phyloP scores from a whole-genome alignment of 2,797 vertebrate genomes.

The Pelodytes ibericus region DNA sequence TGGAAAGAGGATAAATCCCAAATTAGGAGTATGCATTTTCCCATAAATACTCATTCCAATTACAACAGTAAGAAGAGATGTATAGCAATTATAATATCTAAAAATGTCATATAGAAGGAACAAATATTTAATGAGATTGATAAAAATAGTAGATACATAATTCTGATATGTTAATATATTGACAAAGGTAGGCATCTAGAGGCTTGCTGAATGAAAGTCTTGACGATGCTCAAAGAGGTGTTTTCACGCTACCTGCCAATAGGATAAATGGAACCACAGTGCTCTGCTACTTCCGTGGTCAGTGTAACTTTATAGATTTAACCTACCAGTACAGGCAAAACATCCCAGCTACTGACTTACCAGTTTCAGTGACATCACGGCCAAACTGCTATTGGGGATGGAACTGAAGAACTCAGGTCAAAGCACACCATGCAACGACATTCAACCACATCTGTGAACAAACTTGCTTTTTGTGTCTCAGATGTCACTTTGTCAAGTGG shows the following conservation, averaged over 20 bases:
- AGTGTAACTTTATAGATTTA: constrained; percentile 88
- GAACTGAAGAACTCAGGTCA: constrained; percentile 96
- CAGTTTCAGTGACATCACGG: constrained; percentile 86
- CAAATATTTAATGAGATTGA: too few relatives aligned
- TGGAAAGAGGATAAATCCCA: too few relatives aligned
- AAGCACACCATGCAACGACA: constrained; percentile 94
- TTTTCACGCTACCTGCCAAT: constrained; percentile 82
- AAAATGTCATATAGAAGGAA: too few relatives aligned
- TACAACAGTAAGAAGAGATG: too few relatives aligned
- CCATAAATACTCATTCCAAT: too few relatives aligned
- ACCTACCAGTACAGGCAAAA: constrained; percentile 93
- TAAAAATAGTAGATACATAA: too few relatives aligned
- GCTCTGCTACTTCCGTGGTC: constrained; percentile 90
- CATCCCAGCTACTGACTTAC: constrained; percentile 86
- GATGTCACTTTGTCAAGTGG: neutral
- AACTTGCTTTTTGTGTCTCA: constrained; percentile 79
- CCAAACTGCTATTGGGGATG: constrained; percentile 98
- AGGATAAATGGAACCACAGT: constrained; percentile 81
- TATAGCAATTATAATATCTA: too few relatives aligned
- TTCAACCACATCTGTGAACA: constrained; percentile 99
- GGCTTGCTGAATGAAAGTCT: constrained; percentile 86
- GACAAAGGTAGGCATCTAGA: constrained; percentile 81
- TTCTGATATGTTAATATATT: too few relatives aligned
- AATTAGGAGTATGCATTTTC: too few relatives aligned
- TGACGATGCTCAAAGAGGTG: constrained; percentile 80